Percentiles rank a stretch among this genome's conserved stretches.
Conservation (phyloP, 2,797 vertebrate genomes). For the Enteromius thamalakanensis region DNA sequence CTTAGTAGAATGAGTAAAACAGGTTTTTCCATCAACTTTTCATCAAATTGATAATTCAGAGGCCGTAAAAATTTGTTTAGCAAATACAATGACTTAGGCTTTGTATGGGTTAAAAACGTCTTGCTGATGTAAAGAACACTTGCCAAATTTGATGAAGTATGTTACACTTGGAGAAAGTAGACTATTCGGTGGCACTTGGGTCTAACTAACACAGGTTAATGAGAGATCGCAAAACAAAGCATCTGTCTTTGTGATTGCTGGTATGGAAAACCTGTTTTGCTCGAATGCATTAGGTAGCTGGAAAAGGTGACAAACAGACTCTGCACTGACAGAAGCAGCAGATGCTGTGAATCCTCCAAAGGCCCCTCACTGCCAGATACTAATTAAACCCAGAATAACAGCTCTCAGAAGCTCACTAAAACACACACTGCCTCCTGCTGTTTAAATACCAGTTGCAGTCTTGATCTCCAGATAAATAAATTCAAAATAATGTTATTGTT, state of each 20-base stretch:
- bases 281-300: slow-evolving; percentile 16
- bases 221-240: slow-evolving; percentile 37
- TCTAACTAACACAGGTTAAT: slow-evolving; percentile 27
- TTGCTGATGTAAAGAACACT: background rate
- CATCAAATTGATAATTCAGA: background rate
- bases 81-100: background rate
- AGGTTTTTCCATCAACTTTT: background rate
- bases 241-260: slow-evolving; percentile 40
- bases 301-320: slow-evolving; percentile 39
- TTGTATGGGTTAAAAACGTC: background rate
- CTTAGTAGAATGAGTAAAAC: background rate
- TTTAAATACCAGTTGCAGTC: slow-evolving; percentile 24
- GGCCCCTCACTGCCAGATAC: slow-evolving; percentile 45
- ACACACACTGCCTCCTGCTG: slow-evolving; percentile 43
- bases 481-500: slow-evolving; percentile 18
- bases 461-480: slow-evolving; percentile 21
- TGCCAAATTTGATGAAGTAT: background rate
- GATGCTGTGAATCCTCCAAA: slow-evolving; percentile 54
- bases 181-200: background rate
- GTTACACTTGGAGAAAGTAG: slow-evolving; percentile 7
- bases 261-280: slow-evolving; percentile 25
- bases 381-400: slow-evolving; percentile 52
- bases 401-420: slow-evolving; percentile 29
- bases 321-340: slow-evolving; percentile 38
- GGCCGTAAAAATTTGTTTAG: background rate